Conservation (phyloP, 2,113 vertebrate genomes). For the Aplodontia rufa region DNA sequence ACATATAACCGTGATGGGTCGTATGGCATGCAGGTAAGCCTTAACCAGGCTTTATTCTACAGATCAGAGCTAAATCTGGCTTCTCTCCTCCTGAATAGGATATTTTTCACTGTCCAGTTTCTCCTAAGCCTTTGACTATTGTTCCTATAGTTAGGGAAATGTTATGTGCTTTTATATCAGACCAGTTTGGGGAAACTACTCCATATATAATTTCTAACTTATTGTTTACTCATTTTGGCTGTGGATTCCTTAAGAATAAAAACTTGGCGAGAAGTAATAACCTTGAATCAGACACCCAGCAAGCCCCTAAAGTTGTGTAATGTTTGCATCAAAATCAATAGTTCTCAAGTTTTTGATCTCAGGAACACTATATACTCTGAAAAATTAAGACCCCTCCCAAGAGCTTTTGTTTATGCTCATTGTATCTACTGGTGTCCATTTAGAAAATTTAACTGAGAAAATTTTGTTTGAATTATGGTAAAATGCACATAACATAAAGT, state of each 20-base stretch:
- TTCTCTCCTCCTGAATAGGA: background rate
- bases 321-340: constrained; percentile 21
- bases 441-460: background rate
- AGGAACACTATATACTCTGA: background rate
- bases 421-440: background rate
- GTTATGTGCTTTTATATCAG: constrained; percentile 21
- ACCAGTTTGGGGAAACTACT: background rate
- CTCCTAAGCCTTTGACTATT: background rate
- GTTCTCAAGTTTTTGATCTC: background rate
- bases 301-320: background rate
- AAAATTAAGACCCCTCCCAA: background rate
- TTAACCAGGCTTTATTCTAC: background rate
- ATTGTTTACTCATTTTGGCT: constrained; percentile 18
- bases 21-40: constrained; percentile 94
- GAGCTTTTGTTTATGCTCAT: background rate
- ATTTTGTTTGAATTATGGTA: background rate
- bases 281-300: background rate
- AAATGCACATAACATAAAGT: background rate
- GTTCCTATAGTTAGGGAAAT: background rate
- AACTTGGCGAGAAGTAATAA: background rate
- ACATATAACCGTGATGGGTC: constrained; percentile 91
- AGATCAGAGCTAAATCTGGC: background rate
- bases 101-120: background rate
- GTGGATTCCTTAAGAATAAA: constrained; percentile 17
- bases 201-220: background rate